phyloP scores from a whole-genome alignment of 2,113 vertebrate genomes.

The Rhadina sibilatrix region DNA sequence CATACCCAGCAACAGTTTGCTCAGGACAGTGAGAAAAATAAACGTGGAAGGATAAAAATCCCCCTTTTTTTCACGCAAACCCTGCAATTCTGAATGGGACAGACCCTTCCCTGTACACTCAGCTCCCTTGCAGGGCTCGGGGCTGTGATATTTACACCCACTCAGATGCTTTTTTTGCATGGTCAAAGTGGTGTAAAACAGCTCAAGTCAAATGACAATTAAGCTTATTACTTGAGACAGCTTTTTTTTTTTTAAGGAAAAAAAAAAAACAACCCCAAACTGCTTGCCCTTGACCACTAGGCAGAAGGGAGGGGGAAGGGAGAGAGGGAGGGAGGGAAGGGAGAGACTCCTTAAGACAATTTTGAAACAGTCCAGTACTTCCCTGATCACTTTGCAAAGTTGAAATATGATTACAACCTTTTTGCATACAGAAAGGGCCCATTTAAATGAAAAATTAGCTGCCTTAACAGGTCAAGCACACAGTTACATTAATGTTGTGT shows the following conservation, averaged over 20 bases:
- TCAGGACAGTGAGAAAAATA: not conserved
- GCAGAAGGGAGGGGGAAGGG: not conserved
- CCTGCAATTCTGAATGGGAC: not conserved
- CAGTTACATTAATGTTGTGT: constrained; percentile 80
- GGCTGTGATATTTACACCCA: constrained; percentile 27
- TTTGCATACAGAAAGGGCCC: constrained; percentile 66
- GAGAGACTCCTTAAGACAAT: constrained; percentile 59
- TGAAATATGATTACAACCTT: constrained; percentile 78
- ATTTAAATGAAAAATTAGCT: constrained; percentile 81
- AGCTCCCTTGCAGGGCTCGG: not conserved
- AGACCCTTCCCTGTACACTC: not conserved
- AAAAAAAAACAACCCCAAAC: not conserved
- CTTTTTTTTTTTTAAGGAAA: not conserved
- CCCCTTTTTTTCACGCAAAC: not conserved
- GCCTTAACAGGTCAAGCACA: constrained; percentile 77
- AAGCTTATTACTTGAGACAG: constrained; percentile 64
- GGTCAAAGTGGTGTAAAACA: constrained; percentile 38
- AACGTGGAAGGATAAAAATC: not conserved
- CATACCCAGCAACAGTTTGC: not conserved
- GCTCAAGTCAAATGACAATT: constrained; percentile 63
- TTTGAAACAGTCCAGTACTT: constrained; percentile 72
- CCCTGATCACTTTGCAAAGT: constrained; percentile 69
- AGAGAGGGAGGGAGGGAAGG: not conserved
- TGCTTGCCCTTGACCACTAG: constrained; percentile 70
- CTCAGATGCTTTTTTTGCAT: constrained; percentile 5